phyloP scores from a whole-genome alignment of 30 jellyfish, hydroid and myxozoan genomes.

The Aurelia sp. region DNA sequence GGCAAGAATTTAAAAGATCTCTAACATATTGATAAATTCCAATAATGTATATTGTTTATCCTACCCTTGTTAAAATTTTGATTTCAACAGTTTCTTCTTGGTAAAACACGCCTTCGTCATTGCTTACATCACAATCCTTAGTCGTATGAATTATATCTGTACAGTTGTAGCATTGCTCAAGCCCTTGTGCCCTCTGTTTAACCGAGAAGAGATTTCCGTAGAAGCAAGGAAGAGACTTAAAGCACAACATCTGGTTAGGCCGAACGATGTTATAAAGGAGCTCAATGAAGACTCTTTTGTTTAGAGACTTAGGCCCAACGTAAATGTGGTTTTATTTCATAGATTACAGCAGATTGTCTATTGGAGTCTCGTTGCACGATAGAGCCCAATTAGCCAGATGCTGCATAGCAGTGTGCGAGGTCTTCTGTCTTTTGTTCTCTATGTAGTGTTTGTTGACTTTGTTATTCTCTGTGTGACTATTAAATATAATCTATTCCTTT shows the following conservation, averaged over 20 bases:
- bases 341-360: slow-evolving; percentile 21
- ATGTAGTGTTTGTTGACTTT: slow-evolving; percentile 28
- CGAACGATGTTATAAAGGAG: slow-evolving; percentile 19
- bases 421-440: not conserved
- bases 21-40: no score
- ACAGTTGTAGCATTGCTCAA: no score
- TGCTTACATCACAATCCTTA: no score
- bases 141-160: no score
- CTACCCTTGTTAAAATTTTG: no score
- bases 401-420: not conserved
- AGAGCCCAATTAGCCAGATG: slow-evolving; percentile 42
- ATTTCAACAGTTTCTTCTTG: no score
- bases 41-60: no score
- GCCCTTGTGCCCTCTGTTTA: no score
- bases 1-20: no score
- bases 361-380: slow-evolving; percentile 12
- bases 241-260: slow-evolving; percentile 26
- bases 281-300: slow-evolving; percentile 7
- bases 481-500: no score
- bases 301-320: slow-evolving; percentile 12
- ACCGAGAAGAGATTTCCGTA: no score
- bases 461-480: not conserved
- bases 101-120: no score
- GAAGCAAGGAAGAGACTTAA: not conserved
- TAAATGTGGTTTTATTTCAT: slow-evolving; percentile 14